Evolutionary conservation across 1,140 invertebrate genomes (phyloP).

Genomic region (Triops longicaudatus): DNA sequence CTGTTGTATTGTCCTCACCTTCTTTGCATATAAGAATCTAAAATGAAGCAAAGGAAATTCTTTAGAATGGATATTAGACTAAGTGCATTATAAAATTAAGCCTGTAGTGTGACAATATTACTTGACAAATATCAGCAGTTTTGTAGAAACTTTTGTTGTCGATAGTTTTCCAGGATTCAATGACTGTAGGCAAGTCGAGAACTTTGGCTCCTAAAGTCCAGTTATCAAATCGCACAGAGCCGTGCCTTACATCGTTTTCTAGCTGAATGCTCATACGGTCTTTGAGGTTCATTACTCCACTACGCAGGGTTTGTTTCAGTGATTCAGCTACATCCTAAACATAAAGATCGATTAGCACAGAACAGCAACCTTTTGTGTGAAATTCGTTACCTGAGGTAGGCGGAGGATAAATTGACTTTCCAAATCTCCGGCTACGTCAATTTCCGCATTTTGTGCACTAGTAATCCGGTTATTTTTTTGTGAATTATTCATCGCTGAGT

Average conservation of each 20-base stretch:
- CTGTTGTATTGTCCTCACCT: constrained; percentile 62
- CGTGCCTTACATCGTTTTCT: constrained; percentile 81
- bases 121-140: constrained; percentile 91
- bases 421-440: not conserved
- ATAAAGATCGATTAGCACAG: not conserved
- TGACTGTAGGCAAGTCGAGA: constrained; percentile 83
- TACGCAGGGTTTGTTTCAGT: constrained; percentile 63
- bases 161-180: constrained; percentile 91
- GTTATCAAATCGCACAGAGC: constrained; percentile 79
- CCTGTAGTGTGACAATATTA: constrained; percentile 38
- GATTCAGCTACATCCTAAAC: constrained; percentile 61
- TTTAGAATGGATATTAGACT: too few species aligned
- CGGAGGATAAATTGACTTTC: constrained; percentile 3
- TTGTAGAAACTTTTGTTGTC: constrained; percentile 96
- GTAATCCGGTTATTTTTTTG: not conserved
- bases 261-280: constrained; percentile 81
- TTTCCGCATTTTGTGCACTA: not conserved
- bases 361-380: not conserved
- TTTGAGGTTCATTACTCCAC: constrained; percentile 65
- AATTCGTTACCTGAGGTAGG: not conserved
- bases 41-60: constrained; percentile 22
- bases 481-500: not conserved
- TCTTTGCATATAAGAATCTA: constrained; percentile 76
- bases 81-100: too few species aligned
- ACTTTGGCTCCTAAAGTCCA: constrained; percentile 80